Base-by-base conservation (phyloP, 2,888 invertebrate species). In the Tipula lateralis region DNA sequence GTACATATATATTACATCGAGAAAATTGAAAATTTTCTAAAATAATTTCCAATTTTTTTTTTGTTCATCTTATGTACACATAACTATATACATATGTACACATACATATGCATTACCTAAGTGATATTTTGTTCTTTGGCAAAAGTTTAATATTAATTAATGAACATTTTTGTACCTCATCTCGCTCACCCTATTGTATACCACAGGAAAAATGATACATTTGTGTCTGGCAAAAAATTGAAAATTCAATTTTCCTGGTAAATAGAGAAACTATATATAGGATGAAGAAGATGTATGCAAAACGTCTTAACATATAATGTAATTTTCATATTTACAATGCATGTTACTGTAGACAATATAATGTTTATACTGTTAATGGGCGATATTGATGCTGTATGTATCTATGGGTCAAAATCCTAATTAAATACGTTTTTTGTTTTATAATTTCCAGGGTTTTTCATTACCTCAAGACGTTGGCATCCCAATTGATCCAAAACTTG, bases 391-490 rank as follows among this genome's bases (percentile, higher is more conserved):
- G n/a, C n/a, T n/a, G n/a, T n/a, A n/a, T n/a, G n/a, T n/a, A n/a
- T n/a, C n/a, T n/a, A n/a, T n/a, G n/a, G n/a, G n/a, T 39, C n/a
- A n/a, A 1, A 39, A n/a, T n/a, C 39, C n/a, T 16, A 44, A 4
- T 44, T 16, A n/a, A 44, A 44, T 44, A 1, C 44, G 16, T 2
- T 44, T 44, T n/a, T n/a, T n/a, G n/a, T n/a, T n/a, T n/a, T n/a
- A n/a, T n/a, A n/a, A n/a, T 44, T 84, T 84, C 84, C 88, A 90
- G 90, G 92, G 92, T 85, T 92, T 92, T 88, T 92, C 92, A 88
- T 92, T 92, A 88, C 93, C 93, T 84, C 91, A 91, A 19, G 92
- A 93, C 88, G 93, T 92, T 30, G 93, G 94, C 32, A 92, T 93
- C 87, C 92, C 93, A 9, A 87, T 94, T 86, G 93, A 93, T 86